Conservation (phyloP, 1,140 invertebrate species). For the Trichonephila clavata region DNA sequence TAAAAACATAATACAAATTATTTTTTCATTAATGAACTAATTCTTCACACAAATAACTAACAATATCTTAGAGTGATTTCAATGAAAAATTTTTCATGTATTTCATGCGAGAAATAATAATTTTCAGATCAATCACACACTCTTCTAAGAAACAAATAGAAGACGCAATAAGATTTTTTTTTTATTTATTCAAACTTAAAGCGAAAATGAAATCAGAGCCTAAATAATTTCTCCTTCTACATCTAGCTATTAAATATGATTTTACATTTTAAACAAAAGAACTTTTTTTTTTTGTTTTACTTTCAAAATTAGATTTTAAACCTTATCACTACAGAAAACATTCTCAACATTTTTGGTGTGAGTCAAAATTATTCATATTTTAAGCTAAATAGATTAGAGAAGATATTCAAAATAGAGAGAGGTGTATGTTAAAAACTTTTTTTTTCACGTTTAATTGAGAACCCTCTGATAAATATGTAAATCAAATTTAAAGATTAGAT, state of each 20-base stretch:
- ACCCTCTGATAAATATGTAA: neutral
- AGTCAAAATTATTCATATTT: neutral
- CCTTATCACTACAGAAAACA: neutral
- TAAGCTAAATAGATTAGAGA: neutral
- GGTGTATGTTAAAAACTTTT: neutral
- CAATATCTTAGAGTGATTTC: too few relatives aligned
- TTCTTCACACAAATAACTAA: too few relatives aligned
- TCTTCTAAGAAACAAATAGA: neutral
- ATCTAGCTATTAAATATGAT: neutral
- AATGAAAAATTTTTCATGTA: too few relatives aligned
- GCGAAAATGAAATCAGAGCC: neutral
- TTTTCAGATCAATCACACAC: neutral
- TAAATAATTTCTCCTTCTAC: neutral
- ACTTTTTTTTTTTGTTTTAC: neutral
- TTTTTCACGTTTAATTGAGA: neutral
- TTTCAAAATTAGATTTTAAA: neutral
- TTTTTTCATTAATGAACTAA: too few relatives aligned
- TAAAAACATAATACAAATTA: too few relatives aligned
- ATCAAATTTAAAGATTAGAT: constrained; percentile 12
- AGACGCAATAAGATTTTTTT: neutral
- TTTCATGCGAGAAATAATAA: too few relatives aligned
- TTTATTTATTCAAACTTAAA: neutral
- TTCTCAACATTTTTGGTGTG: neutral
- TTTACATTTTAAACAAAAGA: neutral
- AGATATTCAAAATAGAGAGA: neutral